Base-by-base conservation (phyloP, 2,113 vertebrate genomes). In the Dipodomys ordii region DNA sequence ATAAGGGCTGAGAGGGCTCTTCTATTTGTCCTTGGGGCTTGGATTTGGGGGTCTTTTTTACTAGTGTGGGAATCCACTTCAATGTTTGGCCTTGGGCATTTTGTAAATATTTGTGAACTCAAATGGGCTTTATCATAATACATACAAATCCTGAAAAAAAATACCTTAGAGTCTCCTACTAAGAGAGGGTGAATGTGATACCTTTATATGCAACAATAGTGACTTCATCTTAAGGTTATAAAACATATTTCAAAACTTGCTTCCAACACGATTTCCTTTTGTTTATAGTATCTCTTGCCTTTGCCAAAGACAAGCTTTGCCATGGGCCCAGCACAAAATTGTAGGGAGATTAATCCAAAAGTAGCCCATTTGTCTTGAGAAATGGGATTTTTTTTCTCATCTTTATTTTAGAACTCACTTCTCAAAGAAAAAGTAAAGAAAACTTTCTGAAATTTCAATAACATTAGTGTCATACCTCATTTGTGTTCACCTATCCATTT, bases 341-440 rank as follows among this genome's bases (percentile, higher is more conserved):
- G 81, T 69, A 84, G 30, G 64, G 57, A 82, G 12, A 32, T 92
- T 84, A 57, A 77, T 30, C 78, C n/a, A 35, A 69, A 80, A 85
- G 44, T 53, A 25, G 39, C 67, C 81, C 30, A 64, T 12, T 80
- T 90, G 39, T 28, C 79, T 87, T 13, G 68, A 30, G 20, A 84
- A 20, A 62, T 85, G 57, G n/a, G 3, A 28, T 35, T 71, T 77
- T 73, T 92, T 53, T 32, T 35, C 22, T 18, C 32, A 60, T 89
- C 9, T 30, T 90, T 8, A 49, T 85, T 80, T 88, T 83, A 93
- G 60, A 92, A 79, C 60, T 71, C 27, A 57, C 23, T 78, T 78
- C 46, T 83, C 46, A 60, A 73, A 73, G 62, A 62, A 46, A n/a
- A 3, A 80, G 67, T 6, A 79, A 11, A 28, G 73, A 49, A 76